phyloP scores from a whole-genome alignment of 2,888 invertebrate species.

The Phoenoteleia sp. region DNA sequence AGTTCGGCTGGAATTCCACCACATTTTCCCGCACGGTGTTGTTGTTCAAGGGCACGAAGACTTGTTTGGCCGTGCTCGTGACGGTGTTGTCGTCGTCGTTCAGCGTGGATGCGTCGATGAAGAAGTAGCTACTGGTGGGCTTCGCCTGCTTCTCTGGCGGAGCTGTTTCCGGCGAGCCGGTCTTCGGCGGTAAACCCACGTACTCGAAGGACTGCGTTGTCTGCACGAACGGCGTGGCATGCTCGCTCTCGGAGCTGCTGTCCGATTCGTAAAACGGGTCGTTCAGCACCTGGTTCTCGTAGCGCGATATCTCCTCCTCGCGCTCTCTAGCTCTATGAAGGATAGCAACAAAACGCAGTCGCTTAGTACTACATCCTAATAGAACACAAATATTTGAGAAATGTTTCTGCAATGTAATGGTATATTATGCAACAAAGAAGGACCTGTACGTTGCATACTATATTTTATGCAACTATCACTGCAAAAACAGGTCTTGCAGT shows the following conservation, averaged over 20 bases:
- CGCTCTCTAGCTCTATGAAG: slow-evolving; percentile 63
- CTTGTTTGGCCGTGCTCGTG: slow-evolving; percentile 23
- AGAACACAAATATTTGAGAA: too few species aligned
- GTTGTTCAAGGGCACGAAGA: slow-evolving; percentile 25
- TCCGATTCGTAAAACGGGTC: slow-evolving; percentile 84
- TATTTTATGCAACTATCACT: too few species aligned
- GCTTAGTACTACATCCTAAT: neutral
- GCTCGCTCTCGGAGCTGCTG: slow-evolving; percentile 76
- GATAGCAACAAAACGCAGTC: neutral
- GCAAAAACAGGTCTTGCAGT: too few species aligned
- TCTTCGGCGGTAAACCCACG: slow-evolving; percentile 71
- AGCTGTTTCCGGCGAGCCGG: slow-evolving; percentile 51
- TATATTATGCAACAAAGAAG: too few species aligned
- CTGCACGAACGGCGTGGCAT: slow-evolving; percentile 76
- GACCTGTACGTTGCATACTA: too few species aligned
- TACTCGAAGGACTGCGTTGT: slow-evolving; percentile 80
- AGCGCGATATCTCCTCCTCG: slow-evolving; percentile 80
- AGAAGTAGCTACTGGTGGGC: slow-evolving; percentile 88
- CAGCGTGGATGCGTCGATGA: slow-evolving; percentile 93
- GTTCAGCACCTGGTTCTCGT: slow-evolving; percentile 81
- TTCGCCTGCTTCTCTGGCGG: slow-evolving; percentile 63
- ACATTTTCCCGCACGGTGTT: slow-evolving; percentile 75
- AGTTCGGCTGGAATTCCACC: slow-evolving; percentile 82
- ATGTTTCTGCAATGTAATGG: too few species aligned
- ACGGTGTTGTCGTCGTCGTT: slow-evolving; percentile 89